Evolutionary conservation across 2,888 invertebrate genomes (phyloP), one percentile per base, ranked within the genome.

Genomic region (Selenia dentaria): DNA sequence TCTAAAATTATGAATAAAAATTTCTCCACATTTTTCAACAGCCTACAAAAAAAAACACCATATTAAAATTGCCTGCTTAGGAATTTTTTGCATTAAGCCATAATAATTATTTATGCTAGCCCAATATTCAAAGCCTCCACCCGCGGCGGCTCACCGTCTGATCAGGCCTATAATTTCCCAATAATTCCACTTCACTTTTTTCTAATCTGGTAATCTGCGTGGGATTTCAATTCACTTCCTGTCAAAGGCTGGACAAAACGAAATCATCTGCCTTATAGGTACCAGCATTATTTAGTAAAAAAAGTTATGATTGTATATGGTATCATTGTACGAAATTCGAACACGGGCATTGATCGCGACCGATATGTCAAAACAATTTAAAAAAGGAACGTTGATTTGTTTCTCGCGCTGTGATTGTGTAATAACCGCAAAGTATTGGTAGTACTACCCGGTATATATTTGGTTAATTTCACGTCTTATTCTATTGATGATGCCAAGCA

Each of bases 121-220:
- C 67, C 59, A 64, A 59, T 54, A 54, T 57, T 57, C 57, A 57
- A 61, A 44, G 54, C 53, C 37, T 57, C 70, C 64, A 53, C 56
- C 62, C 57, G 62, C 57, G 59, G 65, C 74, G 72, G 70, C 72
- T 64, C 59, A 62, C 61, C 70, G 56, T 67, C 63, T 60, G 58
- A 73, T 66, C 65, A 72, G 72, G 70, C 74, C 74, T 80, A 77
- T 83, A 84, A 85, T 85, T 83, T 80, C 71, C 81, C 79, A 77
- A 80, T 86, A 83, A 83, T 79, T 73, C 84, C 83, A 85, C 84
- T 83, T 76, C 70, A 83, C 69, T 77, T 83, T 83, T 81, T 86
- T 79, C 64, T 70, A 72, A 79, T 72, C 70, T 62, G 59, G 48
- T 80, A 83, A 88, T 86, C 85, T 74, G 62, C 83, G 88, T 88